Conservation (phyloP, 2,797 vertebrate species). For the Peromyscus aztecus region DNA sequence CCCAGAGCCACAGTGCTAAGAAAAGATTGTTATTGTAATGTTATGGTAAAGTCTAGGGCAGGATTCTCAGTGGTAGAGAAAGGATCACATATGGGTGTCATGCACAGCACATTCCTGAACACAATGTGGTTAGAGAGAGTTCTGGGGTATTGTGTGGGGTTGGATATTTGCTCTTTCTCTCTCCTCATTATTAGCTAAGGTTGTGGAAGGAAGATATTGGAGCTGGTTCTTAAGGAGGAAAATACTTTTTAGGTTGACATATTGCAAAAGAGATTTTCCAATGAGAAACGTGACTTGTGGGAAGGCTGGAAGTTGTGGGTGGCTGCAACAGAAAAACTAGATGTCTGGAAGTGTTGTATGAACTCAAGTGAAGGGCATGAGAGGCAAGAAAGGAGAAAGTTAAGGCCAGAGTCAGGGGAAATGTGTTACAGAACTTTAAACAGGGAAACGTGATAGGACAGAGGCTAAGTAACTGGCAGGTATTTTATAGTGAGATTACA, state of each 20-base stretch:
- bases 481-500: constrained; percentile 23
- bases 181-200: not conserved
- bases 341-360: constrained; percentile 2
- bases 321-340: constrained; percentile 13
- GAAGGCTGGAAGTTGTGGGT: constrained; percentile 12
- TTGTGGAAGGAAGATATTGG: constrained; percentile 10
- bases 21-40: not conserved
- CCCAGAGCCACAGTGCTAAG: not conserved
- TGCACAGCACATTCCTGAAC: too few species aligned
- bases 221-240: constrained; percentile 47
- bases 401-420: constrained; percentile 22
- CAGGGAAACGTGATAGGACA: not conserved
- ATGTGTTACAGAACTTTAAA: not conserved
- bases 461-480: not conserved
- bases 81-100: not conserved
- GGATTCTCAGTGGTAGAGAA: not conserved
- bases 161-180: constrained; percentile 14
- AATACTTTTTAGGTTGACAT: constrained; percentile 52
- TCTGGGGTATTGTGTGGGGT: not conserved
- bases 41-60: not conserved
- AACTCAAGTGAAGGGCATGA: not conserved
- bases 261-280: constrained; percentile 58
- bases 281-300: constrained; percentile 29
- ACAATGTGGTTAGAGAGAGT: not conserved
- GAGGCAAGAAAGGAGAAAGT: not conserved